These are phyloP conservation scores for Lepilemur ruficaudatus DNA, from an alignment of 2,797 vertebrate species.

Conservation along the genomic window DNA sequence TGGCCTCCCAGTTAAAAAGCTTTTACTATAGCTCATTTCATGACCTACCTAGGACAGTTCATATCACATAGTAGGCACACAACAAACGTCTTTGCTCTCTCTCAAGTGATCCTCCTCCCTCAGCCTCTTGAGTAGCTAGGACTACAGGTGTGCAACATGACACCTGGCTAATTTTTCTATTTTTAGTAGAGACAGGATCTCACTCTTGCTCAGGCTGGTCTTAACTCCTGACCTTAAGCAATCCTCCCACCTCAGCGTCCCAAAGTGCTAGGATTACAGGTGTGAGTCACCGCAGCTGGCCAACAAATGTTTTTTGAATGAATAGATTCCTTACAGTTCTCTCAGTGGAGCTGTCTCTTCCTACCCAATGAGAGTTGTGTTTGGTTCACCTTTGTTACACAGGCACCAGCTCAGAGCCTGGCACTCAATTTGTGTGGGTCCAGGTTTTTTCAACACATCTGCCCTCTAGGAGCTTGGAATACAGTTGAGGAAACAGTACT, in stretches of 20 bases:
- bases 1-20: not conserved
- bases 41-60: not conserved
- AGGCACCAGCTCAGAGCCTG: not conserved
- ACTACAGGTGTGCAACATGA: not conserved
- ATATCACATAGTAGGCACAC: not conserved
- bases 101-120: not conserved
- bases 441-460: not conserved
- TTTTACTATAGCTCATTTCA: not conserved
- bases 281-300: not conserved
- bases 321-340: not conserved
- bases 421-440: not conserved
- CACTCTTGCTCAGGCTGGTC: not conserved
- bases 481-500: not conserved
- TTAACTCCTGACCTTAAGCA: not conserved
- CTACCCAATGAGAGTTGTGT: not conserved
- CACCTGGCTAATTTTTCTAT: not conserved
- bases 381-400: not conserved
- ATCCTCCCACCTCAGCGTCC: not conserved
- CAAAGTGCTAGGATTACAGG: not conserved
- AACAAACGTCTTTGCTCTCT: not conserved
- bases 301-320: slow-evolving; percentile 8
- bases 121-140: not conserved
- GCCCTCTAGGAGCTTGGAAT: not conserved
- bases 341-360: not conserved
- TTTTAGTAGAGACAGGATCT: not conserved